phyloP scores from a whole-genome alignment of 2,888 invertebrate genomes.

The Thecophora atra region DNA sequence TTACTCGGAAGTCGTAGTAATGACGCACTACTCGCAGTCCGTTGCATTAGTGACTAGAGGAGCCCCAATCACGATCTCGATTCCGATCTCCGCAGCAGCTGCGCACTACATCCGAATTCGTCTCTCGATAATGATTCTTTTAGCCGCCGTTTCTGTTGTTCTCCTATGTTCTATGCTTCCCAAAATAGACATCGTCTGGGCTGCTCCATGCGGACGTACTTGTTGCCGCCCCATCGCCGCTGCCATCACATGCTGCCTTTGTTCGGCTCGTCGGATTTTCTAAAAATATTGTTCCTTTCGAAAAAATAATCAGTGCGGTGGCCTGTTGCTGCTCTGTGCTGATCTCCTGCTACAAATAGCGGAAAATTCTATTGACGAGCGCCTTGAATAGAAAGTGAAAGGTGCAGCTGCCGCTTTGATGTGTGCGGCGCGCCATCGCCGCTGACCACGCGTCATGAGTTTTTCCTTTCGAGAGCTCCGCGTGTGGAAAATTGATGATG shows the following conservation, averaged over 20 bases:
- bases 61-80: background rate
- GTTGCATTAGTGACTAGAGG: background rate
- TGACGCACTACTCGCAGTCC: background rate
- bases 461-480: background rate
- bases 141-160: background rate
- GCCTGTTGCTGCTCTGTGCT: conserved; percentile 49
- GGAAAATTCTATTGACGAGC: conserved; percentile 66
- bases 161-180: background rate
- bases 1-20: background rate
- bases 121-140: background rate
- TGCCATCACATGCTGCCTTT: background rate
- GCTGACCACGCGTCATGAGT: background rate
- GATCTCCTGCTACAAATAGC: conserved; percentile 61
- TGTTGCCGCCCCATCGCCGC: background rate
- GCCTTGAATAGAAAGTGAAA: conserved; percentile 57
- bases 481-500: background rate
- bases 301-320: conserved; percentile 40
- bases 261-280: background rate
- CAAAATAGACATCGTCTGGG: conserved; percentile 25
- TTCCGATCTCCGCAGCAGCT: background rate
- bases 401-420: conserved; percentile 36
- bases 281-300: conserved; percentile 10
- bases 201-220: too few species aligned
- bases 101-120: background rate
- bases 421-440: conserved; percentile 16